These are phyloP conservation scores for Limnothrissa miodon DNA, from an alignment of 2,113 vertebrate genomes.

Conservation along the genomic window DNA sequence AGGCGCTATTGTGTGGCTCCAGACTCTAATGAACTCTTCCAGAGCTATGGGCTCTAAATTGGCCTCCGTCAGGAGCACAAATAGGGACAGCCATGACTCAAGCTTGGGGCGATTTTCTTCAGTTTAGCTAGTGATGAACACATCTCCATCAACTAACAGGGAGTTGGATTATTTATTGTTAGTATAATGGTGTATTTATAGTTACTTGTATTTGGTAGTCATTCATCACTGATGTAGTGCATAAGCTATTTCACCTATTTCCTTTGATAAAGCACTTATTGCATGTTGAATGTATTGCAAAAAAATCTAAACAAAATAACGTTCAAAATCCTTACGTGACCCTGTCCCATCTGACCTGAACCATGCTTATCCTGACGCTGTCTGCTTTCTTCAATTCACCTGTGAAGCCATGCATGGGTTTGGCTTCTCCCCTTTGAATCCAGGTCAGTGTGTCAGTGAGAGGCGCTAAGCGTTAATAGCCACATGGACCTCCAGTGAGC, in stretches of 20 bases:
- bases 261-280: not conserved
- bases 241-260: not conserved
- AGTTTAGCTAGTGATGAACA: not conserved
- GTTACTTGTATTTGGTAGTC: not conserved
- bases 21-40: not conserved
- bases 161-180: not conserved
- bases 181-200: not conserved
- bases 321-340: no score
- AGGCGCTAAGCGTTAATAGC: not conserved
- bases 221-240: not conserved
- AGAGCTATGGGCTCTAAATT: not conserved
- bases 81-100: not conserved
- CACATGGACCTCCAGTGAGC: not conserved
- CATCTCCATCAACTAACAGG: not conserved
- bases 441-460: slow-evolving; percentile 2
- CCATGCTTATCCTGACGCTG: no score
- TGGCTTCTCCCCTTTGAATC: not conserved
- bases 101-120: not conserved
- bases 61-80: not conserved
- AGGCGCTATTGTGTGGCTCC: not conserved
- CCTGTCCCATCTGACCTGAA: no score
- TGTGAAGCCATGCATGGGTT: not conserved
- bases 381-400: not conserved
- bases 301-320: no score
- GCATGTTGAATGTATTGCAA: not conserved